Percentiles rank a stretch among this genome's conserved stretches.
phyloP scores from a whole-genome alignment of 2,888 invertebrate genomes.

The Sicus ferrugineus region DNA sequence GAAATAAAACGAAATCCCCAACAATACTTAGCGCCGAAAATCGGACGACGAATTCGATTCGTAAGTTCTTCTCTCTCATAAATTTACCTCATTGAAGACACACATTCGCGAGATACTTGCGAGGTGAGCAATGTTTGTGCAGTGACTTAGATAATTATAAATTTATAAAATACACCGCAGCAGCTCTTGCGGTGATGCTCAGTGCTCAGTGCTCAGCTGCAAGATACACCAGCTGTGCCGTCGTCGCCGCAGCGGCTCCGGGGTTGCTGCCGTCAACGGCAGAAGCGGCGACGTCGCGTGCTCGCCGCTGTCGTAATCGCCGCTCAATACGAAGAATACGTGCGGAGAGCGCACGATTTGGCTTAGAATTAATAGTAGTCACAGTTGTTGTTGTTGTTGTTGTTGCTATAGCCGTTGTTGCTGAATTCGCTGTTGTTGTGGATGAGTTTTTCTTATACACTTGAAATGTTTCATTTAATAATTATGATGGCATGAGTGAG shows the following conservation, averaged over 20 bases:
- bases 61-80: too few relatives aligned
- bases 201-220: background rate
- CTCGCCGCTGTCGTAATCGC: too few relatives aligned
- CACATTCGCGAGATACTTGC: background rate
- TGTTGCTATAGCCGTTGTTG: too few relatives aligned
- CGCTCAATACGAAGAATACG: background rate
- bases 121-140: too few relatives aligned
- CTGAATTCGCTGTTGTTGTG: too few relatives aligned
- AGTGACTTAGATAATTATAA: background rate
- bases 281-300: background rate
- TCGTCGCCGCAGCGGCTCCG: background rate
- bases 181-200: conserved; percentile 1
- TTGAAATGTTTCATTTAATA: too few relatives aligned
- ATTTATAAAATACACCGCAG: conserved; percentile 24
- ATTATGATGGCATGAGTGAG: too few relatives aligned
- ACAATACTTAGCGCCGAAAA: too few relatives aligned
- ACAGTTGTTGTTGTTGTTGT: background rate
- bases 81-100: background rate
- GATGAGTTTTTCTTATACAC: too few relatives aligned
- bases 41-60: too few relatives aligned
- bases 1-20: too few relatives aligned
- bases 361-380: background rate
- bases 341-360: conserved; percentile 1
- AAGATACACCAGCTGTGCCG: conserved; percentile 24
- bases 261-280: background rate